Conservation (phyloP, 2,113 vertebrate genomes). For the rat (Rattus norvegicus) region GRCr8 NC_086039.1:69449501-69450000, state of each 20-base stretch:
- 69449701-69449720: conserved; percentile 36
- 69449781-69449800: conserved; percentile 30
- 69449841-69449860: conserved; percentile 47
- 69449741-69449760: conserved; percentile 42
- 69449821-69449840: conserved; percentile 39
- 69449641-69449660: conserved; percentile 57
- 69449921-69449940: conserved; percentile 60
- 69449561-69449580: conserved; percentile 40
- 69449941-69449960: conserved; percentile 44
- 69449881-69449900: conserved; percentile 57
- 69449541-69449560: conserved; percentile 49
- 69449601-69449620: conserved; percentile 4
- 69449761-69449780: conserved; percentile 39
- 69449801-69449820: neutral
- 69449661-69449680: conserved; percentile 51
- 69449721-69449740: neutral
- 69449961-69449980: conserved; percentile 51
- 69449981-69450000: conserved; percentile 16
- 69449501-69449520: neutral
- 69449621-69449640: conserved; percentile 42
- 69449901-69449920: conserved; percentile 7
- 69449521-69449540: conserved; percentile 36
- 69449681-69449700: conserved; percentile 57
- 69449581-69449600: neutral
- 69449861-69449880: conserved; percentile 22